Evolutionary conservation across 1,140 invertebrate species (phyloP), one percentile per base, ranked within the genome.

Genomic region (Lutraria rhynchaena): DNA sequence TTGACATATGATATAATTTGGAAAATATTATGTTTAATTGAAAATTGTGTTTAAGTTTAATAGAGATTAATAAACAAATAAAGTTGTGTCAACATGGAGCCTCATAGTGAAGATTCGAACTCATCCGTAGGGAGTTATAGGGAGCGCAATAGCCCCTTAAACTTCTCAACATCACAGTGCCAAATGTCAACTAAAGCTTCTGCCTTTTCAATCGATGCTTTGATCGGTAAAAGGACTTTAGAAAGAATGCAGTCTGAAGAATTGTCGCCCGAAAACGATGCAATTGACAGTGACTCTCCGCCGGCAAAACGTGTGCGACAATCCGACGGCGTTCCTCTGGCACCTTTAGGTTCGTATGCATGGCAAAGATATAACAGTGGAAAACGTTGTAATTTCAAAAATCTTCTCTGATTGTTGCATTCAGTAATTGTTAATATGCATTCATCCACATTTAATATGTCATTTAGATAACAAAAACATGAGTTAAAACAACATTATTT

Each of bases 121-220:
- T 69, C 67, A 17, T 63, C 81, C 29, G 76, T 53, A 11, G 76
- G 65, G 19, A 81, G 63, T 77, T 71, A 76, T 24, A 58, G 41
- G 13, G 73, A 65, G 44, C 61, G 61, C 22, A 74, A 77, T 55
- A 46, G 63, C 13, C 74, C 73, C 17, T 46, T 76, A 29, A 73
- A 81, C 70, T 77, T 80, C 49, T 83, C 81, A 27, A 87, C 85
- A 76, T 61, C 74, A 13, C 78, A 70, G 46, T 70, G 76, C 22
- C 86, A 85, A 51, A 81, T 89, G 31, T 89, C 88, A 13, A 83
- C 85, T 3, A 88, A 86, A 80, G 88, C 88, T 0, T 85, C 87
- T 11, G 88, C 88, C 1, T 89, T 89, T 80, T 89, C 88, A 41
- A 89, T 89, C 33, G 88, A 87, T 24, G 88, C 88, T 24, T 85